phyloP scores from a whole-genome alignment of 2,888 invertebrate genomes.

The Nemapogon koenigi region DNA sequence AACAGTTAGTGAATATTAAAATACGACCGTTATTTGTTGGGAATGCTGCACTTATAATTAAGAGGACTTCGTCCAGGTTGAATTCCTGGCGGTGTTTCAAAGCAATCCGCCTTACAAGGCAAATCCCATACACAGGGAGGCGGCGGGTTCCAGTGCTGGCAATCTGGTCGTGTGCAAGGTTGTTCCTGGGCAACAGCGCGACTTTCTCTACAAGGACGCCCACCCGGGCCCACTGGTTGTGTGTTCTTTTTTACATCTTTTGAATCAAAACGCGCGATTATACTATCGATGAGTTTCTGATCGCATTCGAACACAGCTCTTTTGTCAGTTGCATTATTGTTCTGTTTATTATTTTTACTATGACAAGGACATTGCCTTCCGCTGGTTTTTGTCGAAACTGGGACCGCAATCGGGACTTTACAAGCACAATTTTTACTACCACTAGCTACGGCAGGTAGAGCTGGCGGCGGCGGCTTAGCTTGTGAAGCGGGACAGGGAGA shows the following conservation, averaged over 20 bases:
- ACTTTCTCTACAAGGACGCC: constrained; percentile 23
- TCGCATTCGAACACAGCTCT: constrained; percentile 25
- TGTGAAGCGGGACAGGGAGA: no score
- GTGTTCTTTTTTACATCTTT: constrained; percentile 24
- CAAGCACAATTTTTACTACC: no score
- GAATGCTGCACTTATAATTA: no score
- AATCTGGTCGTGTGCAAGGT: constrained; percentile 39
- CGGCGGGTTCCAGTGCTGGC: constrained; percentile 46
- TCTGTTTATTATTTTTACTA: no score
- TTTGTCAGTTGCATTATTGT: constrained; percentile 1
- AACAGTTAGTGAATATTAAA: no score
- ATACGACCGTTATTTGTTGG: no score
- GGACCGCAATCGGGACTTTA: no score
- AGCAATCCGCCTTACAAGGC: constrained; percentile 53
- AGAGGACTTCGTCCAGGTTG: constrained; percentile 35
- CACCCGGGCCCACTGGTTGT: constrained; percentile 25
- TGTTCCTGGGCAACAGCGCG: constrained; percentile 27
- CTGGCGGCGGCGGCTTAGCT: no score
- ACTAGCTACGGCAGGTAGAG: no score
- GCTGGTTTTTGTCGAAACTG: no score
- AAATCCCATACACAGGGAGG: constrained; percentile 46
- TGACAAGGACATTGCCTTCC: no score
- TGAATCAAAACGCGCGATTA: constrained; percentile 30
- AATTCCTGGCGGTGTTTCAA: constrained; percentile 35
- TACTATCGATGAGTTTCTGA: constrained; percentile 28